Base-by-base conservation (phyloP, 2,113 vertebrate genomes). In the Sceloporus tristichus region DNA sequence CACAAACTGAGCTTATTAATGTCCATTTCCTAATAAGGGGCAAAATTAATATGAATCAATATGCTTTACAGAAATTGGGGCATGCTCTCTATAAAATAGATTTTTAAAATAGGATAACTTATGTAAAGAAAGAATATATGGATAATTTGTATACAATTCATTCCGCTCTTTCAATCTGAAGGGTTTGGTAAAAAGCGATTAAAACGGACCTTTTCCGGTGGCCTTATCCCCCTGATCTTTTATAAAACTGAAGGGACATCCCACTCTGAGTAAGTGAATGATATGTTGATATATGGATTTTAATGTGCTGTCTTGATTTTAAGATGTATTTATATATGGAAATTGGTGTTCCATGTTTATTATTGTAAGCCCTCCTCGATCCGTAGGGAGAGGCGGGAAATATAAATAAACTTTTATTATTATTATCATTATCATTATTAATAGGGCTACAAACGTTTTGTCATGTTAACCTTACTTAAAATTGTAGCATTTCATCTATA, bases 121-220 rank as follows among this genome's bases (percentile, higher is more conserved):
- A 80, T 18, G 23, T 74, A 40, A 14, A 87, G 66, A 40, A 80
- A 65, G 11, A 42, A 79, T 53, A 29, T 19, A 25, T 79, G 76
- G 21, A 27, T 6, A 48, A 53, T 66, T 54, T 62, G 5, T 53
- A 53, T 34, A 77, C 53, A 27, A 34, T 18, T 59, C 11, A 71
- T 71, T 48, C 70, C 42, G 48, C 29, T 25, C 75, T 77, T 42
- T 54, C 18, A 68, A 38, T 88, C 62, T 88, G 65, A 82, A 74
- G 27, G 9, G 9, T 77, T 88, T 59, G 65, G 21, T 71, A 48
- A 79, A 56, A 48, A 48, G 34, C 34, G 34, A 34, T 34, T 34
- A 34, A 34, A 34, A 34, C 34, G 34, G 34, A 34, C 34, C 34
- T 34, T 34, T 34, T 34, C 34, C 34, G 34, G 34, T 34, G 34